Evolutionary conservation across 2,113 vertebrate genomes (phyloP).

Genomic region (Anarhynchus alexandrinus): DNA sequence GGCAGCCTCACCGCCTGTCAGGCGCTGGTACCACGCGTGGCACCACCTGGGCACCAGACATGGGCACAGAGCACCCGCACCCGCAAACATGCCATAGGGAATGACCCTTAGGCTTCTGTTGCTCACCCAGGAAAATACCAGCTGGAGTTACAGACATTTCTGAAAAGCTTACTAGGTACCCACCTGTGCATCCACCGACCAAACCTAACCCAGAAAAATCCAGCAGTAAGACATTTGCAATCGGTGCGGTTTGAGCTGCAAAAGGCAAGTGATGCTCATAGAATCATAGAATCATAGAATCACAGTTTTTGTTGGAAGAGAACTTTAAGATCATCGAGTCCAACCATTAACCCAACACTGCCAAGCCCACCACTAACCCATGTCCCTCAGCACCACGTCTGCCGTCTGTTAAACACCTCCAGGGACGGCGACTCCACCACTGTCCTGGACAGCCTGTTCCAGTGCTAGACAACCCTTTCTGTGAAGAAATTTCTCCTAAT

Average conservation of each 20-base stretch:
- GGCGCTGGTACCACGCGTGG: fast-evolving
- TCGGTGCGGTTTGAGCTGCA: neutral
- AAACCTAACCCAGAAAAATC: neutral
- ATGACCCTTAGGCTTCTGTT: neutral
- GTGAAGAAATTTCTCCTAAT: neutral
- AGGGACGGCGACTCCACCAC: neutral
- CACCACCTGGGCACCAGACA: too few relatives aligned
- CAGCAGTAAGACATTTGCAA: neutral
- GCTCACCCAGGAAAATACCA: neutral
- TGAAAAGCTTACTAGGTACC: too few relatives aligned
- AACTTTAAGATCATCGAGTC: neutral
- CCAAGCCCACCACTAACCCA: neutral
- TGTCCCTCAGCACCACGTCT: neutral
- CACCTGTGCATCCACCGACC: neutral
- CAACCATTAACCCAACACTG: neutral
- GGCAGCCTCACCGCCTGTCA: neutral
- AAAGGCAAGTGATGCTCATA: neutral
- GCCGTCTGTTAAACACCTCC: neutral
- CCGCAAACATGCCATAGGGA: fast-evolving
- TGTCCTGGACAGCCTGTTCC: neutral
- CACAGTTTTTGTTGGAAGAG: neutral
- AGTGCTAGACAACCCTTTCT: neutral
- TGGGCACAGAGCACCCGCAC: neutral
- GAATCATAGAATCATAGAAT: neutral
- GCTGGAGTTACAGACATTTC: neutral